These are phyloP conservation scores for Caenorhabditis drosophilae DNA, from an alignment of 2,888 invertebrate genomes.

Conservation along the genomic window DNA sequence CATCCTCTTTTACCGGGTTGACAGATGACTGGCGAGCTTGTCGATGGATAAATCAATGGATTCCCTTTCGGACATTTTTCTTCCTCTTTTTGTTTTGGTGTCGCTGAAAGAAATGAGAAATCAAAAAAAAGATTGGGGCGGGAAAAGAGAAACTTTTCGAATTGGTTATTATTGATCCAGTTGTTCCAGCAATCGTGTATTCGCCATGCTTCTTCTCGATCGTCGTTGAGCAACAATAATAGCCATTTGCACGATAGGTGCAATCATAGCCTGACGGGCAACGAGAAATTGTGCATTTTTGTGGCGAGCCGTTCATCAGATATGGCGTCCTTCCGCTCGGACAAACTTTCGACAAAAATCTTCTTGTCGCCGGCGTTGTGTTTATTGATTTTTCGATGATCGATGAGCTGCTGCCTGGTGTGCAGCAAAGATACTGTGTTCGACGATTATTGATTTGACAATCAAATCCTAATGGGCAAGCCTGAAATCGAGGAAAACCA, in stretches of 20 bases:
- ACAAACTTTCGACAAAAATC: conserved; percentile 39
- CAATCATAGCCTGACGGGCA: conserved; percentile 56
- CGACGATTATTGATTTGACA: conserved; percentile 51
- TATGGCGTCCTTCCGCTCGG: conserved; percentile 51
- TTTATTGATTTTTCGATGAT: neutral
- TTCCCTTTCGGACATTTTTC: conserved; percentile 46
- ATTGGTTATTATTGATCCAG: conserved; percentile 5
- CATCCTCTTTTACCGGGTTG: conserved; percentile 42
- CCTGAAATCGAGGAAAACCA: too few relatives aligned
- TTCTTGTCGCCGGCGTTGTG: neutral
- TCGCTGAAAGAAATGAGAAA: conserved; percentile 18
- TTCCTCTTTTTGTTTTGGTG: conserved; percentile 17
- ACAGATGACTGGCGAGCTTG: conserved; percentile 52
- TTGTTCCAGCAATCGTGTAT: conserved; percentile 19
- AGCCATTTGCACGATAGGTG: conserved; percentile 45
- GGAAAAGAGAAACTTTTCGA: conserved; percentile 11
- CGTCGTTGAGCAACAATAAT: conserved; percentile 56
- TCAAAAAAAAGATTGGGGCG: neutral
- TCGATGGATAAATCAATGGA: conserved; percentile 53
- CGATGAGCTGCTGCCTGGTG: conserved; percentile 3
- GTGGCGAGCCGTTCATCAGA: conserved; percentile 53
- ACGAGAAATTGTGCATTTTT: conserved; percentile 46
- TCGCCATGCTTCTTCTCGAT: conserved; percentile 13
- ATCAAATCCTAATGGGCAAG: conserved; percentile 35
- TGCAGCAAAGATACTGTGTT: conserved; percentile 57